Conservation (phyloP, 2,113 vertebrate species). For the Xerus inauris region DNA sequence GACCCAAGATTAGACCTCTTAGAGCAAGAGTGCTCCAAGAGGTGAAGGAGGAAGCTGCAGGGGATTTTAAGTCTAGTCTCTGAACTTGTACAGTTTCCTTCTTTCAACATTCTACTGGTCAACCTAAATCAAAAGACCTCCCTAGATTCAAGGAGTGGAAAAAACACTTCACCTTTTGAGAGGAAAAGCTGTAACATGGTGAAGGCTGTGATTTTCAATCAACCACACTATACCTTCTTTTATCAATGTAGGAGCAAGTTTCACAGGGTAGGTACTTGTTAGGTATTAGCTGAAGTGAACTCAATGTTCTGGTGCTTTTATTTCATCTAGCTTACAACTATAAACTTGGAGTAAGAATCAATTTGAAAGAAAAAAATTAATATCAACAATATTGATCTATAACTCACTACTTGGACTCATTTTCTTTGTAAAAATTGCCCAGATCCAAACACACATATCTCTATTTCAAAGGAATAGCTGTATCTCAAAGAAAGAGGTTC, state of each 20-base stretch:
- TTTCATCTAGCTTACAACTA: not conserved
- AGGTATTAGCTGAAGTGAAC: slow-evolving; percentile 15
- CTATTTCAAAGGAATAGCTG: slow-evolving; percentile 48
- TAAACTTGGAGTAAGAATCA: not conserved
- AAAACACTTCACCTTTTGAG: not conserved
- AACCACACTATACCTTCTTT: not conserved
- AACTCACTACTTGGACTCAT: not conserved
- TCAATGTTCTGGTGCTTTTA: not conserved
- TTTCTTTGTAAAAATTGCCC: not conserved
- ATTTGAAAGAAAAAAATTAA: slow-evolving; percentile 17
- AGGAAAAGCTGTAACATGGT: not conserved
- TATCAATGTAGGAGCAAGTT: not conserved
- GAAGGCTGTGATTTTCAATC: not conserved
- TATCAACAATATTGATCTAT: not conserved
- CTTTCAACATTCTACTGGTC: not conserved
- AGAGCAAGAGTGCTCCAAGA: not conserved
- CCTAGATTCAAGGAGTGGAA: not conserved
- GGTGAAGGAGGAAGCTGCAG: not conserved
- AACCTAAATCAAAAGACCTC: not conserved
- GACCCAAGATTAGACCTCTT: not conserved
- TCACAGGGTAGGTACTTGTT: not conserved
- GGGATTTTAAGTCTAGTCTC: not conserved
- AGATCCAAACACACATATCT: not conserved
- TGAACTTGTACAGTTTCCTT: not conserved
- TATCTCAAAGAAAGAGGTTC: not conserved